Conservation (phyloP, 1,140 invertebrate genomes). For the Anoplophora glabripennis region DNA sequence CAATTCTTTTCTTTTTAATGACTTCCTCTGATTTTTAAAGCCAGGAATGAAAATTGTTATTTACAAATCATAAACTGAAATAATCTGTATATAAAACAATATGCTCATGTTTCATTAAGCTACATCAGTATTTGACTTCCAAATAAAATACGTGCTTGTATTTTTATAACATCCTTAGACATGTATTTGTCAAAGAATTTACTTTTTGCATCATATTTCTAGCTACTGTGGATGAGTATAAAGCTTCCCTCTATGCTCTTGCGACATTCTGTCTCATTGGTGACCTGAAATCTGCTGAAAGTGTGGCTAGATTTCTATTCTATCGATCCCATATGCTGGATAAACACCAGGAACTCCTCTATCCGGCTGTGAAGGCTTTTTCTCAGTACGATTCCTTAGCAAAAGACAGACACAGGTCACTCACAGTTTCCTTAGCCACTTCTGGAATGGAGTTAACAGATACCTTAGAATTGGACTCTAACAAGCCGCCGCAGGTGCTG, state of each 20-base stretch:
- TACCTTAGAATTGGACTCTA: constrained; percentile 57
- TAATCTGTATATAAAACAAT: too few relatives aligned
- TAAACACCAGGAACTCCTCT: constrained; percentile 57
- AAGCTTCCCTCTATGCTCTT: constrained; percentile 51
- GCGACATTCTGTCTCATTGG: constrained; percentile 51
- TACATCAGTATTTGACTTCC: too few relatives aligned
- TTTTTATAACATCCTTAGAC: neutral
- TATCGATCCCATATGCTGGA: constrained; percentile 61
- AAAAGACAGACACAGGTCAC: constrained; percentile 56
- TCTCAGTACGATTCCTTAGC: constrained; percentile 56
- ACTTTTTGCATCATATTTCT: constrained; percentile 13
- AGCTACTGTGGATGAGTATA: constrained; percentile 52
- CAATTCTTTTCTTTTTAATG: too few relatives aligned
- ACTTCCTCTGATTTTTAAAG: too few relatives aligned
- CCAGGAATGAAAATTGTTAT: too few relatives aligned
- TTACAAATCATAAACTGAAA: too few relatives aligned
- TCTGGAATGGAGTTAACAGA: constrained; percentile 66
- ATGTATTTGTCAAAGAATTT: neutral
- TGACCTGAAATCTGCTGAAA: constrained; percentile 59
- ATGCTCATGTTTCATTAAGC: too few relatives aligned
- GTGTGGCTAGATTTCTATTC: constrained; percentile 61
- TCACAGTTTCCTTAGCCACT: constrained; percentile 62
- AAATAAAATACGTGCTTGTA: too few relatives aligned
- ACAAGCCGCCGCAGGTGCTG: constrained; percentile 53
- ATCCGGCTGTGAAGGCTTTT: constrained; percentile 58